These are phyloP conservation scores for Mormyrus lacerda DNA, from an alignment of 2,113 vertebrate species.

Conservation along the genomic window DNA sequence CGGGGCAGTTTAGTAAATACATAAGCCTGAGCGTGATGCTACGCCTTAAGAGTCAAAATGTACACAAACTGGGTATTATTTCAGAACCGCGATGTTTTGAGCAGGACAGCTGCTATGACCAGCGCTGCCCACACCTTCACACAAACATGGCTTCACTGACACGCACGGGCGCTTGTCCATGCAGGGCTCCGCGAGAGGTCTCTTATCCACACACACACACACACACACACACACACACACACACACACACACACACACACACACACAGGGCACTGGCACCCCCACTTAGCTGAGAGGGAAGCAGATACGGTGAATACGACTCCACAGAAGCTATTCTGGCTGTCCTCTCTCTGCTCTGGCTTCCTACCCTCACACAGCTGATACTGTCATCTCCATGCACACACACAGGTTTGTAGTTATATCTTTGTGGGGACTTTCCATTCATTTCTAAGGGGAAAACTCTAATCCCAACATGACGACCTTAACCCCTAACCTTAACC, in stretches of 20 bases:
- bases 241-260: not conserved
- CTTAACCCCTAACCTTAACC: too few species aligned
- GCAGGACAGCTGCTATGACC: not conserved
- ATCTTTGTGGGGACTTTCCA: too few species aligned
- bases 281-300: not conserved
- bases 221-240: not conserved
- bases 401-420: too few species aligned
- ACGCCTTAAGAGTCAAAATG: not conserved
- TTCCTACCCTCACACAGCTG: slow-evolving; percentile 1
- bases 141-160: not conserved
- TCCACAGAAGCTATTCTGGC: not conserved
- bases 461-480: too few species aligned
- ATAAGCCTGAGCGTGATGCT: not conserved
- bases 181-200: not conserved
- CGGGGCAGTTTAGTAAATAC: not conserved
- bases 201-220: not conserved
- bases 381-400: not conserved
- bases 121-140: not conserved
- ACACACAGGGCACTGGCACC: not conserved
- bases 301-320: not conserved
- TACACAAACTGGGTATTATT: not conserved
- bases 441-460: too few species aligned
- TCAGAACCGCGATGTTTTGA: not conserved
- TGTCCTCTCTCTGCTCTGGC: not conserved
- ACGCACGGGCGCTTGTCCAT: not conserved